phyloP scores from a whole-genome alignment of 2,888 invertebrate species.

The Imbricaverruca yamaguchii region DNA sequence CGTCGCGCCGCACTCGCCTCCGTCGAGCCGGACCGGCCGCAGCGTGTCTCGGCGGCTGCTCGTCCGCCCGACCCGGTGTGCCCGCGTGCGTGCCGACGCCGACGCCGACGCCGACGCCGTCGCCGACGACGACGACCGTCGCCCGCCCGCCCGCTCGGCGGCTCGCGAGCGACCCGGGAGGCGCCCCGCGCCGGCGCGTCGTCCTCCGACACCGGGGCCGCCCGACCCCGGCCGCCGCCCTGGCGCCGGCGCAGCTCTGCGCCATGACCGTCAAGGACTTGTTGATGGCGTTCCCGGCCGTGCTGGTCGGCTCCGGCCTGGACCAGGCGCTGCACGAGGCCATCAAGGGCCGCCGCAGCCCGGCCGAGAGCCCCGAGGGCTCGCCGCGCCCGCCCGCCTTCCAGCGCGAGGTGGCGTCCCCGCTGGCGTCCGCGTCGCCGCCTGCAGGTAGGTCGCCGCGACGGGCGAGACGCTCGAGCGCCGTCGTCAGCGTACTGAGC shows the following conservation, averaged over 20 bases:
- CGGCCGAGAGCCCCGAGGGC: neutral
- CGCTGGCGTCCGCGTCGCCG: neutral
- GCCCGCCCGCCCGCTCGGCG: too few relatives aligned
- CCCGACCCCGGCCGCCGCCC: neutral
- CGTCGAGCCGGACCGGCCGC: neutral
- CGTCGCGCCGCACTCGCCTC: neutral
- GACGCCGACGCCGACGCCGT: too few relatives aligned
- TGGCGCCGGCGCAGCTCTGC: neutral
- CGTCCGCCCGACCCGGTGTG: too few relatives aligned
- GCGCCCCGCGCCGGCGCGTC: too few relatives aligned
- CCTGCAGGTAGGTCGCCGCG: neutral
- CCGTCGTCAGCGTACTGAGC: too few relatives aligned
- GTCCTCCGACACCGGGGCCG: too few relatives aligned
- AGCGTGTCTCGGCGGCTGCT: too few relatives aligned
- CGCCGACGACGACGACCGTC: too few relatives aligned
- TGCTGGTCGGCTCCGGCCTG: neutral
- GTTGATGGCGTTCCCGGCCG: conserved; percentile 13
- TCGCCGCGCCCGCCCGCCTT: too few relatives aligned
- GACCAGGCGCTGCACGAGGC: conserved; percentile 8
- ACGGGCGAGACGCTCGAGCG: neutral
- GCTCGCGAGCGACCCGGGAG: too few relatives aligned
- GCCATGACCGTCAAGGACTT: conserved; percentile 3
- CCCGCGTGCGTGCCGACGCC: too few relatives aligned
- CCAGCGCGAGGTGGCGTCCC: too few relatives aligned
- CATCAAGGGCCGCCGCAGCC: neutral